A percentile compares a stretch with the other conserved stretches of the same genome.
These are phyloP conservation scores for Idaea biselata DNA, from an alignment of 2,888 invertebrate species.

Conservation along the genomic window DNA sequence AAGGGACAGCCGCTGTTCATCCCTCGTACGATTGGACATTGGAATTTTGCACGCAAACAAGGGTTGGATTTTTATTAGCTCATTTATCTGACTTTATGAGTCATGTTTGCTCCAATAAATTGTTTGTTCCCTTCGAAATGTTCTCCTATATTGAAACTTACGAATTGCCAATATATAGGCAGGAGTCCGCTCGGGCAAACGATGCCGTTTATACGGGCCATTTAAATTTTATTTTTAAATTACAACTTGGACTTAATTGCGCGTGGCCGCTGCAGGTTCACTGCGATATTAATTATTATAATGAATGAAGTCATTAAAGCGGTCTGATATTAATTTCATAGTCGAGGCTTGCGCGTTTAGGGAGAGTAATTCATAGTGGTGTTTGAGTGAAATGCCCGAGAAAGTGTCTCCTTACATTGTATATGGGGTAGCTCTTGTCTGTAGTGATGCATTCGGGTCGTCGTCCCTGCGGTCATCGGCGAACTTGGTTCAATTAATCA, in stretches of 20 bases:
- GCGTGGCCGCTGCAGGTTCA: constrained; percentile 20
- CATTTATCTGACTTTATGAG: constrained; percentile 64
- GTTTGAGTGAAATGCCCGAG: constrained; percentile 42
- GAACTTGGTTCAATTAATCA: constrained; percentile 53
- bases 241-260: constrained; percentile 16
- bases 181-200: constrained; percentile 30
- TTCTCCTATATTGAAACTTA: constrained; percentile 51
- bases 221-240: constrained; percentile 37
- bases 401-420: constrained; percentile 44
- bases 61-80: constrained; percentile 60
- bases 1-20: constrained; percentile 48
- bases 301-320: constrained; percentile 14
- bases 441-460: constrained; percentile 44
- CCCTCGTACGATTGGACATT: constrained; percentile 46
- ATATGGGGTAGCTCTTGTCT: constrained; percentile 30
- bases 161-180: constrained; percentile 42
- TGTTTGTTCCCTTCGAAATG: constrained; percentile 42
- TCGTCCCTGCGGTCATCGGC: constrained; percentile 41
- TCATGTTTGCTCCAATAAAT: constrained; percentile 61
- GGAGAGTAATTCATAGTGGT: constrained; percentile 41
- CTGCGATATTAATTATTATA: constrained; percentile 12
- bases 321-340: constrained; percentile 14
- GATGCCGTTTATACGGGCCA: constrained; percentile 25
- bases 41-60: constrained; percentile 49
- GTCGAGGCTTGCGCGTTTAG: constrained; percentile 1